phyloP scores from a whole-genome alignment of 2,888 invertebrate species.

The Tryphoninae sp. region DNA sequence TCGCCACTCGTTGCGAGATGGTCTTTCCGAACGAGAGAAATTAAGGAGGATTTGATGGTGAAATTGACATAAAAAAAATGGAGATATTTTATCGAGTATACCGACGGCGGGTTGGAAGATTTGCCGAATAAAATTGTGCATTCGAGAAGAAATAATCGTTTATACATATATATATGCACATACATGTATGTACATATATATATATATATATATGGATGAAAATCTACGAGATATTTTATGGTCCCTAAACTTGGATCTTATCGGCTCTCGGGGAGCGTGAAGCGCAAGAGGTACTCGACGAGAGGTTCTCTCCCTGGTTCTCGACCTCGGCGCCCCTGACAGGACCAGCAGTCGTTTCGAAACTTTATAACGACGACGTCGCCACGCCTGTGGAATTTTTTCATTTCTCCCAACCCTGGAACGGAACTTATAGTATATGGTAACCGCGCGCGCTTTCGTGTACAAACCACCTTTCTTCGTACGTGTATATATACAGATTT shows the following conservation, averaged over 20 bases:
- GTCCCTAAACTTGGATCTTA: slow-evolving; percentile 56
- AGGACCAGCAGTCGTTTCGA: slow-evolving; percentile 55
- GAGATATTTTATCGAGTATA: neutral
- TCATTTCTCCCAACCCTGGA: slow-evolving; percentile 65
- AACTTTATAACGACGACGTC: slow-evolving; percentile 62
- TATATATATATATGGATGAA: neutral
- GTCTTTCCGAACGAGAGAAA: neutral
- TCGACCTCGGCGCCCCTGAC: slow-evolving; percentile 5
- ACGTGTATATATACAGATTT: slow-evolving; percentile 1
- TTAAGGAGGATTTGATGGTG: neutral
- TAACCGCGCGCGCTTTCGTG: slow-evolving; percentile 47
- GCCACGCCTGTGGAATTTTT: slow-evolving; percentile 67
- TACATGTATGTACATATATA: neutral
- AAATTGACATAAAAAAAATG: slow-evolving; percentile 5
- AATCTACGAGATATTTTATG: slow-evolving; percentile 54
- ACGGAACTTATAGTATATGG: slow-evolving; percentile 42
- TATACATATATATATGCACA: neutral
- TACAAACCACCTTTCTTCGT: slow-evolving; percentile 60
- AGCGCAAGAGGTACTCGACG: slow-evolving; percentile 29
- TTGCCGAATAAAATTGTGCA: slow-evolving; percentile 47
- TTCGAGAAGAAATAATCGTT: slow-evolving; percentile 29
- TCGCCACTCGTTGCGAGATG: neutral
- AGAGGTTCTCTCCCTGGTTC: slow-evolving; percentile 12
- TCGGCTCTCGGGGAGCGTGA: slow-evolving; percentile 42
- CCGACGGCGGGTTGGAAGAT: slow-evolving; percentile 15